These are phyloP conservation scores for Sapajus apella DNA, from an alignment of 2,113 vertebrate species.

Conservation along the genomic window DNA sequence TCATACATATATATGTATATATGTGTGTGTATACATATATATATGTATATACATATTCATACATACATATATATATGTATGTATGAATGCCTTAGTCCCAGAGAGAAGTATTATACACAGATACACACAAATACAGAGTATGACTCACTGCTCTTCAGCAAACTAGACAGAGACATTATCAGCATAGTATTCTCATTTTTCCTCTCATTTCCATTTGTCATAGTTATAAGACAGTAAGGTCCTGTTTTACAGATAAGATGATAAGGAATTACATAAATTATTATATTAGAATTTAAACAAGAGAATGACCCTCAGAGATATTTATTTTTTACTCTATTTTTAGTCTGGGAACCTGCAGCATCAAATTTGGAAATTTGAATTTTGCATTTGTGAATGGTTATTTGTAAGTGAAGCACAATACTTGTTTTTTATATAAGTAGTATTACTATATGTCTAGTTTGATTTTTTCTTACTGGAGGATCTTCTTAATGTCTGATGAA, in stretches of 20 bases:
- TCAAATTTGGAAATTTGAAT: background rate
- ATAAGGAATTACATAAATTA: background rate
- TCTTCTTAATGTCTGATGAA: background rate
- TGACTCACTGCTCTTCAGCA: too few relatives aligned
- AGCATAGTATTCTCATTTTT: background rate
- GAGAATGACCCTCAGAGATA: background rate
- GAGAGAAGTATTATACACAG: too few relatives aligned
- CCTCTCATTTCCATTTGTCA: background rate
- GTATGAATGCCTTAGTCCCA: too few relatives aligned
- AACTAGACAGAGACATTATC: too few relatives aligned
- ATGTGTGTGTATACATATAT: rapidly evolving
- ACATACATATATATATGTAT: too few relatives aligned
- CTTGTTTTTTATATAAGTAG: background rate
- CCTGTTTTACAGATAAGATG: background rate
- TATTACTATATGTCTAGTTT: background rate
- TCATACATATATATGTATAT: too few relatives aligned
- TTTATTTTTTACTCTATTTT: background rate
- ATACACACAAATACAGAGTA: too few relatives aligned
- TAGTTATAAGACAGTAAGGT: background rate
- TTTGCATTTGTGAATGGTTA: background rate
- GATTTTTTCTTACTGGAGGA: background rate
- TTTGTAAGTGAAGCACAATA: background rate
- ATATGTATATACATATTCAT: too few relatives aligned
- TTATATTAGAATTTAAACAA: background rate
- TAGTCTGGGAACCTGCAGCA: background rate